A percentile compares a stretch with the other conserved stretches of the same genome.
These are phyloP conservation scores for Phalloptychus januarius DNA, from an alignment of 2,797 vertebrate species.

Conservation along the genomic window DNA sequence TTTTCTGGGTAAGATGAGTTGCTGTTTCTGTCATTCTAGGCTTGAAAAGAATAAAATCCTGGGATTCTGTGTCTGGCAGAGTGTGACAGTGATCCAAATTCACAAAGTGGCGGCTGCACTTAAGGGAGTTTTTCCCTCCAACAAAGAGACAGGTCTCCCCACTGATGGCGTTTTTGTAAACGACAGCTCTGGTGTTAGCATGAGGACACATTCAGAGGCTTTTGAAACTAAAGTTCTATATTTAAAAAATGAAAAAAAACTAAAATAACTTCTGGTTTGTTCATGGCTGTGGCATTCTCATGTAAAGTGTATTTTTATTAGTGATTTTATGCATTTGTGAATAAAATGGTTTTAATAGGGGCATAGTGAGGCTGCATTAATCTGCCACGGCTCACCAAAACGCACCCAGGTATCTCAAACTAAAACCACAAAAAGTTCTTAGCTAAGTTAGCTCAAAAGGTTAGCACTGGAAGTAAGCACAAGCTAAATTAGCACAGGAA, in stretches of 20 bases:
- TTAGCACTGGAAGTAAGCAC: no score
- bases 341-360: not conserved
- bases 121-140: slow-evolving; percentile 42
- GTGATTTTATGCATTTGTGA: slow-evolving; percentile 9
- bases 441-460: no score
- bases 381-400: not conserved
- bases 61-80: slow-evolving; percentile 41
- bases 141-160: slow-evolving; percentile 45
- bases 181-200: slow-evolving; percentile 40
- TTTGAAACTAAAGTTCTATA: slow-evolving; percentile 21
- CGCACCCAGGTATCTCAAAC: not conserved
- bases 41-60: slow-evolving; percentile 12
- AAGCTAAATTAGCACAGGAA: no score
- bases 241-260: not conserved
- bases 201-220: slow-evolving; percentile 8
- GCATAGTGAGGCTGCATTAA: not conserved
- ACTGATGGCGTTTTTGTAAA: slow-evolving; percentile 43
- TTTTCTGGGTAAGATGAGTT: not conserved
- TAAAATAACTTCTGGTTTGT: slow-evolving; percentile 10
- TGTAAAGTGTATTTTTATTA: slow-evolving; percentile 9
- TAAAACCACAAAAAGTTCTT: not conserved
- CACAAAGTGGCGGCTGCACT: slow-evolving; percentile 40
- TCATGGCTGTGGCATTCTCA: not conserved
- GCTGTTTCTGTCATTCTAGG: not conserved
- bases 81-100: slow-evolving; percentile 56